phyloP scores from a whole-genome alignment of 2,888 invertebrate genomes.

The Urechis unicinctus region DNA sequence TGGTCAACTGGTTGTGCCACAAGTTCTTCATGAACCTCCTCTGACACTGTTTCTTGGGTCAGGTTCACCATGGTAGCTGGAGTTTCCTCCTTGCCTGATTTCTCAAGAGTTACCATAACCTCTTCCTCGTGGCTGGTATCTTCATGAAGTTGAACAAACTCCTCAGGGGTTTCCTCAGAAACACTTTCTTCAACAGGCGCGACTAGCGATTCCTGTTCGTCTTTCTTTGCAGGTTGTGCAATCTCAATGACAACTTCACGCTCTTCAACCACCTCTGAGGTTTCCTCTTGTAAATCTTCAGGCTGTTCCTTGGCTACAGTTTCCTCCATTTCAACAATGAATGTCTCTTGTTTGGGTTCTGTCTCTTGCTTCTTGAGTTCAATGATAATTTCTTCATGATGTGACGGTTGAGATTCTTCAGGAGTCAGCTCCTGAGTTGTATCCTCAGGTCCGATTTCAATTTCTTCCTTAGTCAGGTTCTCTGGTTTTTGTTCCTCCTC shows the following conservation, averaged over 20 bases:
- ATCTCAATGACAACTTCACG: constrained; percentile 7
- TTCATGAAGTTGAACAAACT: constrained; percentile 4
- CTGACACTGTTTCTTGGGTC: too few species aligned
- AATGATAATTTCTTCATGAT: constrained; percentile 3
- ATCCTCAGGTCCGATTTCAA: too few species aligned
- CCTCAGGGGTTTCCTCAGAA: constrained; percentile 15
- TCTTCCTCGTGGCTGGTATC: constrained; percentile 4
- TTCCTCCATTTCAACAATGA: too few species aligned
- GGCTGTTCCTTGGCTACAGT: too few species aligned
- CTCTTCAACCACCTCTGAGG: constrained; percentile 1
- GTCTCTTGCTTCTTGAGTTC: neutral
- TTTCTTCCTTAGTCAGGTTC: neutral
- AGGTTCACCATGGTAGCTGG: too few species aligned
- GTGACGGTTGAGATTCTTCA: constrained; percentile 12
- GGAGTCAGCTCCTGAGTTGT: constrained; percentile 6
- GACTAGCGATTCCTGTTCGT: constrained; percentile 5
- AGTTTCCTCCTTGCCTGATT: too few species aligned
- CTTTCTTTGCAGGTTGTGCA: neutral
- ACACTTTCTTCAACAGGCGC: constrained; percentile 4
- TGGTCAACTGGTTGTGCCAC: too few species aligned
- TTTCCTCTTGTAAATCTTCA: constrained; percentile 2
- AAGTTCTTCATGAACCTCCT: too few species aligned
- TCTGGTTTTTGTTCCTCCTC: neutral
- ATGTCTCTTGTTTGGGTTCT: too few species aligned
- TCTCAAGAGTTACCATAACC: too few species aligned